Conservation (phyloP, 2,888 invertebrate genomes). For the Glyphotaelius pellucidus region DNA sequence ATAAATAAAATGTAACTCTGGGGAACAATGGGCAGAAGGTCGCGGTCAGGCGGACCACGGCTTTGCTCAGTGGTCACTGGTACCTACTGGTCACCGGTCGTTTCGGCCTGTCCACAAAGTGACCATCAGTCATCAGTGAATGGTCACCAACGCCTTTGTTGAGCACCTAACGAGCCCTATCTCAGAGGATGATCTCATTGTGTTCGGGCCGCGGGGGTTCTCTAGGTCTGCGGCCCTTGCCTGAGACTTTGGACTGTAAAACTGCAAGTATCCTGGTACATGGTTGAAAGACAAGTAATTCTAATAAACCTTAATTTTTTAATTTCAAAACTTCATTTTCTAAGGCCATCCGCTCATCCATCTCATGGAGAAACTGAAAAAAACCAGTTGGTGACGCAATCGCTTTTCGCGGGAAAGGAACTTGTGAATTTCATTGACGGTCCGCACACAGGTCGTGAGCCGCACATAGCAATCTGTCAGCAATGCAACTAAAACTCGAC, state of each 20-base stretch:
- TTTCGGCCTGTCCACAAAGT: slow-evolving; percentile 60
- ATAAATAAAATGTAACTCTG: slow-evolving; percentile 51
- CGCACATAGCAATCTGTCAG: too few relatives aligned
- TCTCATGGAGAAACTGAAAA: too few relatives aligned
- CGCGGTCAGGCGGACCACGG: slow-evolving; percentile 9
- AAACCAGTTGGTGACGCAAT: too few relatives aligned
- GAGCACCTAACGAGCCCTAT: slow-evolving; percentile 64
- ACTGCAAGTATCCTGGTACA: not conserved
- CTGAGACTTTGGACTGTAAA: slow-evolving; percentile 15
- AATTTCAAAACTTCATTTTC: too few relatives aligned
- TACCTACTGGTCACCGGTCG: not conserved
- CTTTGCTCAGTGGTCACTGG: not conserved
- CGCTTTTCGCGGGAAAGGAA: too few relatives aligned
- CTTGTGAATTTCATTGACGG: too few relatives aligned
- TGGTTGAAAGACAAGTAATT: too few relatives aligned
- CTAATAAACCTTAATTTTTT: too few relatives aligned
- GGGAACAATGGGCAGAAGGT: slow-evolving; percentile 47
- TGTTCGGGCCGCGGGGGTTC: slow-evolving; percentile 46
- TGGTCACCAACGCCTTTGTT: slow-evolving; percentile 57
- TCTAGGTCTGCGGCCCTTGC: not conserved
- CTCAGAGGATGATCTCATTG: slow-evolving; percentile 63
- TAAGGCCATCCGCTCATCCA: too few relatives aligned
- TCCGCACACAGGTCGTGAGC: too few relatives aligned
- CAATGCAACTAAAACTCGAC: too few relatives aligned
- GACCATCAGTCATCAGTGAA: slow-evolving; percentile 64